A percentile compares a stretch with the other conserved stretches of the same genome.
phyloP scores from a whole-genome alignment of 2,113 vertebrate species.

The Girardinichthys multiradiatus region DNA sequence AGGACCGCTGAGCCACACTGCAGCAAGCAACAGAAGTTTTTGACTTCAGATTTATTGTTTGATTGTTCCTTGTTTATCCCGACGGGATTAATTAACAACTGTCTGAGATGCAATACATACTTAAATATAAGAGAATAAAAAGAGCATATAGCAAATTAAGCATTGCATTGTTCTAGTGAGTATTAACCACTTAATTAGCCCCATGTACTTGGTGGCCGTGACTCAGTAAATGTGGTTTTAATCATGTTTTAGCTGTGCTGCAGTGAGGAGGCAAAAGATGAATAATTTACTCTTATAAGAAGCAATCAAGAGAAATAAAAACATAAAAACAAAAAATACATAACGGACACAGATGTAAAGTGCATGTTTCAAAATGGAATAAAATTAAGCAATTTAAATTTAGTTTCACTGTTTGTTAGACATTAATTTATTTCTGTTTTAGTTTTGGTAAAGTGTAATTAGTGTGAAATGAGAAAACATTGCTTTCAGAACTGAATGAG shows the following conservation, averaged over 20 bases:
- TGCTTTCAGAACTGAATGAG: background rate
- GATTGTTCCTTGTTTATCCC: constrained; percentile 9
- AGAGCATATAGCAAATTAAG: background rate
- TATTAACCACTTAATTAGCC: constrained; percentile 27
- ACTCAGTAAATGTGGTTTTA: background rate
- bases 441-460: background rate
- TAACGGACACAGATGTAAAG: too few relatives aligned
- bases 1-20: background rate
- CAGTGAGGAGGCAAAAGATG: constrained; percentile 19
- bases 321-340: background rate
- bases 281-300: constrained; percentile 16
- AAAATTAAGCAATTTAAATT: too few relatives aligned
- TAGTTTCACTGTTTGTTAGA: too few relatives aligned
- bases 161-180: constrained; percentile 5
- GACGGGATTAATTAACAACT: constrained; percentile 42
- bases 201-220: background rate
- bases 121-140: background rate
- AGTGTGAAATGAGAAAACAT: background rate
- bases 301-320: constrained; percentile 28
- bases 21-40: constrained; percentile 23
- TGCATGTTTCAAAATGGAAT: too few relatives aligned
- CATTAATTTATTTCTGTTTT: constrained; percentile 10
- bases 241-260: constrained; percentile 4
- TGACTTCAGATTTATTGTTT: constrained; percentile 16
- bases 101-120: background rate